Evolutionary conservation across 35 echinoderm and acorn worm species (phyloP), one percentile per base, ranked within the genome.

Genomic region (Strongylocentrotus purpuratus): DNA sequence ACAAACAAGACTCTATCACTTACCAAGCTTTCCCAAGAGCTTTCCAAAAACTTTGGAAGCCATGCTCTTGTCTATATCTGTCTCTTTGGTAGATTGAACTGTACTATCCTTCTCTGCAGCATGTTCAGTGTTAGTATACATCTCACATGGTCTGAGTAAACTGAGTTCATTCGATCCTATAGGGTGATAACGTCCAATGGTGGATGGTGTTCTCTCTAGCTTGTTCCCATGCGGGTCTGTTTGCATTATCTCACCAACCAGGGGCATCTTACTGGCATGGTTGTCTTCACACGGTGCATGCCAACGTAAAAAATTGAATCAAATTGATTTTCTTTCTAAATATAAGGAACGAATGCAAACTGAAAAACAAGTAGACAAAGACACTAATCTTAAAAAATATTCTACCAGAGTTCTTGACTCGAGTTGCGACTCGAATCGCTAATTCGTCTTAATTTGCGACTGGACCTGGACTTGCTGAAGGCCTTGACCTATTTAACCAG

Each of bases 201-300:
- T 33, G 15, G 95, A 92, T 61, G 95, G 95, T 10, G 90, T 9
- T 52, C 48, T 32, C 17, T 46, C 11, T 25, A 92, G 88, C 10
- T 88, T 88, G 48, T 95, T 95, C 20, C 95, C 95, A 35, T 47
- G 88, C 52, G 31, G 41, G 92, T 88, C 90, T 85, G 28, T 90
- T 85, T 35, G 65, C 52, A 61, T 95, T 47, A 95, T 52, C 88
- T 95, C 95, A n/a, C 88, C 95, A 92, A 95, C 95, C 17, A 95
- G 50, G 1, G 95, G 92, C 48, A 46, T 78, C 88, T 92, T 95
- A 32, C 95, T 95, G 7, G 32, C 95, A n/a, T 95, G 31, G 9
- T 33, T 46, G 46, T 87, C 33, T 33, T 89, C 87, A 8, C 20
- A n/a, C 9, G 33, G 32, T 89, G 45, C 17, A 89, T 4, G 15